Base-by-base conservation (phyloP, 2,888 invertebrate genomes). In the Fabriciana adippe region DNA sequence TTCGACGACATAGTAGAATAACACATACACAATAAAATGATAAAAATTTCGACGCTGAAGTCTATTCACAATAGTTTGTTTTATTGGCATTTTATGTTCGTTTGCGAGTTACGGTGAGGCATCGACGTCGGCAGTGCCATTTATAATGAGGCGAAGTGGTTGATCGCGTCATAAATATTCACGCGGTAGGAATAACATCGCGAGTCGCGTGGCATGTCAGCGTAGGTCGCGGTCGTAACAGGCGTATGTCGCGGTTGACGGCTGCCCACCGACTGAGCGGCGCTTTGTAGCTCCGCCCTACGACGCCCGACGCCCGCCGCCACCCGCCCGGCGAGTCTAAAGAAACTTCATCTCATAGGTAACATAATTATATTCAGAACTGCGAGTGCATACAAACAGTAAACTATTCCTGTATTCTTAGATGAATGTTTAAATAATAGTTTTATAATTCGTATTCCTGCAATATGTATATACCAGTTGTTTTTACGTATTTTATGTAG, bases 241-340 rank as follows among this genome's bases (percentile, higher is more conserved):
- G 79, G 81, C 86, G 87, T 81, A 80, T 79, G 74, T 75, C 85
- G 78, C 87, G 86, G 75, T 79, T 82, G 88, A 87, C 91, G 87
- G 89, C 86, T 89, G 89, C 87, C 90, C 88, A 90, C 92, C 90
- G 92, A 91, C 93, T 92, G 91, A 89, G 74, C 85, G 84, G 75
- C 79, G 82, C 81, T 82, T 47, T 55, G 77, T 79, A 74, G 79
- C 91, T 92, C 91, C 92, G 91, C 92, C 92, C 89, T 81, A 80
- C 82, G 83, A 79, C 82, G 83, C 79, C 83, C 75, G 78, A 84
- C 88, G 87, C 89, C 89, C 83, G 78, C 85, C 79, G 74, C 84
- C 79, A 78, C 83, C 86, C 83, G 84, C 79, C 85, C 85, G 86
- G 78, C 88, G 87, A 85, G 87, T 86, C 87, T 86, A 82, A 88